phyloP scores from a whole-genome alignment of 2,113 vertebrate species.

The Eidolon helvum region DNA sequence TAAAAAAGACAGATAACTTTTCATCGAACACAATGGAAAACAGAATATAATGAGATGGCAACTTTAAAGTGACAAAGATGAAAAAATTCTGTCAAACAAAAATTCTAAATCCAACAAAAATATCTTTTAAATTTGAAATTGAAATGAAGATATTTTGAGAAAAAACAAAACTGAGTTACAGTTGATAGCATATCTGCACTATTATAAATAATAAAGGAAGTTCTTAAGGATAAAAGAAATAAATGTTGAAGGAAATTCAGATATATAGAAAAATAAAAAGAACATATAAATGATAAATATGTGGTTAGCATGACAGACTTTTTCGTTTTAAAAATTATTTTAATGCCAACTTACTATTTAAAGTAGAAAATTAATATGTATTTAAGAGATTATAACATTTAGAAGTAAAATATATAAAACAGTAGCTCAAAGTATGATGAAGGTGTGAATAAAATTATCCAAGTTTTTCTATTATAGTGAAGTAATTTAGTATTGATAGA shows the following conservation, averaged over 20 bases:
- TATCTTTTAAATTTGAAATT: neutral
- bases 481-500: neutral
- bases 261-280: neutral
- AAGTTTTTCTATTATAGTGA: neutral
- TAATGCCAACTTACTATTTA: neutral
- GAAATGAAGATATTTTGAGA: neutral
- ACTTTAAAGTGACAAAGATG: neutral
- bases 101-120: neutral
- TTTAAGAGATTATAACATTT: neutral
- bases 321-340: neutral
- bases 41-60: neutral
- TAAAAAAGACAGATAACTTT: neutral
- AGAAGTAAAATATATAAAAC: neutral
- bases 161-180: neutral
- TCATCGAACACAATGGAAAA: neutral
- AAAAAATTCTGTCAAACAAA: neutral
- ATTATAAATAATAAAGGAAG: neutral
- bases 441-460: neutral
- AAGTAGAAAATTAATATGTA: neutral
- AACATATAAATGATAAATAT: neutral
- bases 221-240: neutral
- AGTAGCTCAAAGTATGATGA: neutral
- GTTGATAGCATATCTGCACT: neutral
- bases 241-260: neutral
- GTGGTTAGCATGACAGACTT: neutral